Conservation (phyloP, 2,888 invertebrate species). For the Vannuccia rotundouncinata region DNA sequence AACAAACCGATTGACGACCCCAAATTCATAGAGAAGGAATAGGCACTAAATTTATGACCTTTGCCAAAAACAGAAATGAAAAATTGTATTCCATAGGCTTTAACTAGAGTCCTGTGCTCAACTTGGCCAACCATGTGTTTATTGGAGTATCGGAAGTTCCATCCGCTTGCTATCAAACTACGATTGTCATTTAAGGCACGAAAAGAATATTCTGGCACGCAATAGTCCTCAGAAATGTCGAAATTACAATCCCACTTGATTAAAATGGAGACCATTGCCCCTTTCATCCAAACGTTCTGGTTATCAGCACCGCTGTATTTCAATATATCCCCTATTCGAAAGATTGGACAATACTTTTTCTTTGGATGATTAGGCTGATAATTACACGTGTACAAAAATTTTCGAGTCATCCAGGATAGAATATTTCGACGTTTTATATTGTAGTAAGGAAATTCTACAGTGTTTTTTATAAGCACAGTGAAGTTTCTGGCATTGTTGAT, state of each 20-base stretch:
- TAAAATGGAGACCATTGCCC: slow-evolving; percentile 32
- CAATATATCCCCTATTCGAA: slow-evolving; percentile 35
- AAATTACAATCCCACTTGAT: slow-evolving; percentile 38
- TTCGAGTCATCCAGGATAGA: slow-evolving; percentile 24
- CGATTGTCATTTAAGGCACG: slow-evolving; percentile 24
- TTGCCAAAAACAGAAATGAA: slow-evolving; percentile 57
- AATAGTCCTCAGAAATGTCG: slow-evolving; percentile 31
- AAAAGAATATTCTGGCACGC: slow-evolving; percentile 35
- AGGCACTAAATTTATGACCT: slow-evolving; percentile 58
- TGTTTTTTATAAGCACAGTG: slow-evolving; percentile 39
- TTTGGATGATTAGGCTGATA: slow-evolving; percentile 31
- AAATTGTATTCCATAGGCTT: slow-evolving; percentile 45
- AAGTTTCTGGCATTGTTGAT: slow-evolving; percentile 34
- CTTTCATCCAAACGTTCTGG: slow-evolving; percentile 30
- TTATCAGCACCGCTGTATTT: slow-evolving; percentile 33
- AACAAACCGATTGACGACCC: slow-evolving; percentile 59
- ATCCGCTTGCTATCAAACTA: slow-evolving; percentile 31
- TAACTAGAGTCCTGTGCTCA: slow-evolving; percentile 31
- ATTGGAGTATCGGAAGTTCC: slow-evolving; percentile 35
- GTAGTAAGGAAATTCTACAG: slow-evolving; percentile 38
- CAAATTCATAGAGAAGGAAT: slow-evolving; percentile 58
- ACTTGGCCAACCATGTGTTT: slow-evolving; percentile 31
- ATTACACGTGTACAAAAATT: slow-evolving; percentile 33
- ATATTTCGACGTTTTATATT: slow-evolving; percentile 39
- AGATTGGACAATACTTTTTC: slow-evolving; percentile 39